These are phyloP conservation scores for Caranx melampygus DNA, from an alignment of 2,113 vertebrate species.

Conservation along the genomic window DNA sequence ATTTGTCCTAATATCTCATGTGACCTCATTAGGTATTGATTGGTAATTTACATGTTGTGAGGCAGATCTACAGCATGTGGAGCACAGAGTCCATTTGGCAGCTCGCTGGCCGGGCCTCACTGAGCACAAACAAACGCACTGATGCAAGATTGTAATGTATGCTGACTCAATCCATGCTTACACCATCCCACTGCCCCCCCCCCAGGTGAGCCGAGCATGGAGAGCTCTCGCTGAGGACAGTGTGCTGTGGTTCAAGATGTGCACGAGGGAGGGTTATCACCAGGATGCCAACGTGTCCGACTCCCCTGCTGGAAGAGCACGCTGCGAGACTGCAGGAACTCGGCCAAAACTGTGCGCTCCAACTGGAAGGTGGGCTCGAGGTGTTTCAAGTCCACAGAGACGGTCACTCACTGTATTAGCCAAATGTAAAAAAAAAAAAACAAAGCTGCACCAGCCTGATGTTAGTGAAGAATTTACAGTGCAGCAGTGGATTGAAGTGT, in stretches of 20 bases:
- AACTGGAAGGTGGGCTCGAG: constrained; percentile 93
- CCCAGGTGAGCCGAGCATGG: constrained; percentile 95
- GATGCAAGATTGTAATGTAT: constrained; percentile 56
- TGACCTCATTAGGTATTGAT: constrained; percentile 36
- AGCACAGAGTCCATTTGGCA: constrained; percentile 44
- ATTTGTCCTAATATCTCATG: neutral
- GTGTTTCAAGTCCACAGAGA: neutral
- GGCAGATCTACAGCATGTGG: constrained; percentile 4
- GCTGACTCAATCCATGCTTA: constrained; percentile 52
- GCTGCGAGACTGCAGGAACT: constrained; percentile 88
- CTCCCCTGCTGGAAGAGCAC: constrained; percentile 92
- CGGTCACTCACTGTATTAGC: neutral
- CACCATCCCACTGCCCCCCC: constrained; percentile 52
- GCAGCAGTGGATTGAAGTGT: neutral
- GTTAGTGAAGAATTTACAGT: neutral
- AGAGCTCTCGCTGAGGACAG: constrained; percentile 92
- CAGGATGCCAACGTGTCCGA: constrained; percentile 84
- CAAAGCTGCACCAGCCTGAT: too few relatives aligned
- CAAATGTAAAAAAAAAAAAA: neutral
- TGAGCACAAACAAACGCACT: constrained; percentile 43
- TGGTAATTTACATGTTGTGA: constrained; percentile 37
- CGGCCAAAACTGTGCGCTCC: constrained; percentile 85
- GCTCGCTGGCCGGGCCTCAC: constrained; percentile 30
- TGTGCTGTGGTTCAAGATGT: constrained; percentile 92
- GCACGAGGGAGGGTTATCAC: constrained; percentile 88